Conservation (phyloP, 2,113 vertebrate species). For the Myxocyprinus asiaticus region DNA sequence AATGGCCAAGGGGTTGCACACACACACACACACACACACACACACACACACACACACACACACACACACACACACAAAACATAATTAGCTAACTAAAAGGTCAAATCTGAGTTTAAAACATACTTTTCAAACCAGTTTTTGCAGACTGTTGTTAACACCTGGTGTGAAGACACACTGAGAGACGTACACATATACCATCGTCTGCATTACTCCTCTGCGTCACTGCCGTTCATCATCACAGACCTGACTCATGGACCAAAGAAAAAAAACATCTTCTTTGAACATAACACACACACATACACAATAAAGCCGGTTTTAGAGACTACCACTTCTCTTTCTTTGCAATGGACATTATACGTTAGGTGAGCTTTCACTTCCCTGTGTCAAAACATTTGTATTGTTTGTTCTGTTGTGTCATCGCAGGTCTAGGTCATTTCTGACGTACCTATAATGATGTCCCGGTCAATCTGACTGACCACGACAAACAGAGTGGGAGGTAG, state of each 20-base stretch:
- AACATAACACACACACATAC: not conserved
- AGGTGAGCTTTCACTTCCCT: not conserved
- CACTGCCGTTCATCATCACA: slow-evolving; percentile 41
- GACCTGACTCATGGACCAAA: slow-evolving; percentile 36
- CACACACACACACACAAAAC: not conserved
- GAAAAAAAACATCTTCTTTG: slow-evolving; percentile 4
- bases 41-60: not conserved
- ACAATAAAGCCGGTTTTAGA: slow-evolving; percentile 4
- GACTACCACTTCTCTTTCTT: not conserved
- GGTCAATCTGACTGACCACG: slow-evolving; percentile 7
- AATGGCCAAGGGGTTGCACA: too few relatives aligned
- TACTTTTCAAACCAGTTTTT: not conserved
- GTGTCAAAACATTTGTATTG: slow-evolving; percentile 15
- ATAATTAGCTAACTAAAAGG: not conserved
- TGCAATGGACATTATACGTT: not conserved
- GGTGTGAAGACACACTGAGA: not conserved
- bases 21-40: not conserved
- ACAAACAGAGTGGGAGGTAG: slow-evolving; percentile 7
- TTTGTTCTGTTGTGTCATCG: slow-evolving; percentile 13
- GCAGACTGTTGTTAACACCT: not conserved
- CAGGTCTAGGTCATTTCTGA: slow-evolving; percentile 17
- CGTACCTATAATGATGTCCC: slow-evolving; percentile 1
- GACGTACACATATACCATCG: not conserved
- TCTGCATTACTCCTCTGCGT: slow-evolving; percentile 9
- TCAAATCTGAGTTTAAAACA: not conserved